Evolutionary conservation across 2,888 invertebrate genomes (phyloP), one percentile per base, ranked within the genome.

Genomic region (Steinernema carpocapsae): DNA sequence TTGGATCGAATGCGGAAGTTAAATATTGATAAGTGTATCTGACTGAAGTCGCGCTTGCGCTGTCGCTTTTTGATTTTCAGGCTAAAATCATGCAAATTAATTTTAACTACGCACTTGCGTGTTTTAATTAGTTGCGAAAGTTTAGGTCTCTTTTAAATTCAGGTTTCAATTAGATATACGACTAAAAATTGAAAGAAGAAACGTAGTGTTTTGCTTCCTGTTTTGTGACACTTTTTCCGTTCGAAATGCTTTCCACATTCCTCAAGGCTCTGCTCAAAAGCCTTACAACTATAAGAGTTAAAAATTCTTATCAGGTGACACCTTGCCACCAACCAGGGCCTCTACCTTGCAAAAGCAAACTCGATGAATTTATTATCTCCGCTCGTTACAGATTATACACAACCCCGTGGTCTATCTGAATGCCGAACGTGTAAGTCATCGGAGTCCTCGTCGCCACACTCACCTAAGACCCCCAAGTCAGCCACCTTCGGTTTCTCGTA

Each of bases 331-430:
- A 3, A 10, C 37, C 37, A 37, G 37, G 17, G 48, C 48, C 17
- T 48, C 48, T 7, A 48, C n/a, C 37, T 37, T 7, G 48, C 48
- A 48, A 48, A 14, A 48, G n/a, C 14, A 48, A 14, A n/a, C 48
- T 17, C 48, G 19, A 22, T 22, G 56, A 56, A 56, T 22, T 56
- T 26, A 4, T 56, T 56, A 56, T 56, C 56, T 19, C 19, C 26
- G 56, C 22, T 12, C 22, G 24, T 64, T 64, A 1, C 26, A 64
- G 64, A 64, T 26, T 64, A 64, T 32, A 32, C 64, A 12, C 64
- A 64, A 14, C 29, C 29, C 64, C 64, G 64, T 64, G 56, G 56
- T 22, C 64, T 64, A 26, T 64, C 64, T 64, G 64, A 64, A 64
- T 64, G 64, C 37, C 26, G 64, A 64, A 32, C 64, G 14, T 64